These are phyloP conservation scores for Orthonychiurus folsomi DNA, from an alignment of 2,888 invertebrate genomes.

Conservation along the genomic window DNA sequence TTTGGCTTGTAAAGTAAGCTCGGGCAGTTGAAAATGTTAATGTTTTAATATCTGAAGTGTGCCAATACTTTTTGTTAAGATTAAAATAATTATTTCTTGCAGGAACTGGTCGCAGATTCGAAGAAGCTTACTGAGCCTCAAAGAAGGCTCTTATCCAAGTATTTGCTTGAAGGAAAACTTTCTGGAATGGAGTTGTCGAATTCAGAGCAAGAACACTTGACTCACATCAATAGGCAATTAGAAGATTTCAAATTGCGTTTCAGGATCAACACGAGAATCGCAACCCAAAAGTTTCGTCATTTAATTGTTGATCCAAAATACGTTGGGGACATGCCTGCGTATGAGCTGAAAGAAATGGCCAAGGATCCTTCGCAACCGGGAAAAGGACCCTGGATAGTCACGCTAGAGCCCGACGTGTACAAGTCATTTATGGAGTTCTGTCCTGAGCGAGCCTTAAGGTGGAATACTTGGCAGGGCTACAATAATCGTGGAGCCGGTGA, in stretches of 20 bases:
- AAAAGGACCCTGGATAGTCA: conserved; percentile 72
- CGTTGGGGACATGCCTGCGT: conserved; percentile 64
- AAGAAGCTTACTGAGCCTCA: conserved; percentile 47
- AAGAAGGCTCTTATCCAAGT: conserved; percentile 64
- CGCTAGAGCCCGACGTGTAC: conserved; percentile 63
- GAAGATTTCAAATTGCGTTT: conserved; percentile 55
- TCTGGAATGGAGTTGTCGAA: conserved; percentile 66
- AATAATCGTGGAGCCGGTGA: conserved; percentile 59
- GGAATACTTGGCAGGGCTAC: conserved; percentile 76
- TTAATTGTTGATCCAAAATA: conserved; percentile 57
- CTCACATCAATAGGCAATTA: conserved; percentile 50
- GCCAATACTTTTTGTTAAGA: too few species aligned
- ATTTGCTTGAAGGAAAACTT: conserved; percentile 67
- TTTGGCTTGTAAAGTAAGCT: conserved; percentile 53
- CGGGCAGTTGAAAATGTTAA: conserved; percentile 13
- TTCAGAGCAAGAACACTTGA: conserved; percentile 50
- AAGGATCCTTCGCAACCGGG: conserved; percentile 46
- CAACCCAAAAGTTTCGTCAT: conserved; percentile 59
- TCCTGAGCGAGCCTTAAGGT: conserved; percentile 63
- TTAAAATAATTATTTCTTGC: too few species aligned
- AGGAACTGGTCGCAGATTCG: conserved; percentile 44
- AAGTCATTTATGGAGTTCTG: conserved; percentile 75
- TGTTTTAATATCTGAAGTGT: too few species aligned
- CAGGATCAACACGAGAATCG: conserved; percentile 57
- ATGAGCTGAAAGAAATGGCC: conserved; percentile 58